Conservation (phyloP, 2,888 invertebrate genomes). For the Rosalia funebris region DNA sequence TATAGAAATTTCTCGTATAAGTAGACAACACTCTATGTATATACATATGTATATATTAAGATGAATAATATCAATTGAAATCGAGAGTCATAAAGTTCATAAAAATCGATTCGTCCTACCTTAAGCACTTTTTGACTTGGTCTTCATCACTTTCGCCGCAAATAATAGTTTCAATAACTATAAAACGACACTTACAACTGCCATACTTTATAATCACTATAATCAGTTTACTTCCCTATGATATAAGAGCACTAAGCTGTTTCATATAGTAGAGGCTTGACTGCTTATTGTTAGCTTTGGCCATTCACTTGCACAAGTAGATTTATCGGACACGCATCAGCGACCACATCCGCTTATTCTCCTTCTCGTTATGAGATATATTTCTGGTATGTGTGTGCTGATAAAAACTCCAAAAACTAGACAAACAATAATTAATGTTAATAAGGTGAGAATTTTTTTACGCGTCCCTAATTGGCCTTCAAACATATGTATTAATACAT, state of each 20-base stretch:
- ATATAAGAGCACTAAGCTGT: slow-evolving; percentile 9
- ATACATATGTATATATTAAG: no score
- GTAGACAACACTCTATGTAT: no score
- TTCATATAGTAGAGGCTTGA: slow-evolving; percentile 21
- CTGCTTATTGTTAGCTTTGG: slow-evolving; percentile 45
- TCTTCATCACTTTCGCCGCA: background rate
- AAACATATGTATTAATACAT: background rate
- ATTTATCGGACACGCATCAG: slow-evolving; percentile 54
- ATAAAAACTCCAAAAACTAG: background rate
- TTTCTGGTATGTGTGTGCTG: background rate
- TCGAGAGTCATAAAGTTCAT: no score
- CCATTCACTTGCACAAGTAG: slow-evolving; percentile 53
- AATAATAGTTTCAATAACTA: background rate
- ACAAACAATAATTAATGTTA: background rate
- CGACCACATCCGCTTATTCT: slow-evolving; percentile 54
- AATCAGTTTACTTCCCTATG: slow-evolving; percentile 20
- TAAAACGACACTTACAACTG: background rate
- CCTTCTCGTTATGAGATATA: slow-evolving; percentile 42
- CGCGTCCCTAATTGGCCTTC: background rate
- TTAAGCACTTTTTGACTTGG: background rate
- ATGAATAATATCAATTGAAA: no score
- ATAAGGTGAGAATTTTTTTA: background rate
- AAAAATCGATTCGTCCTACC: background rate
- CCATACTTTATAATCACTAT: background rate
- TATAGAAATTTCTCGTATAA: no score